These are phyloP conservation scores for Poecilia latipinna DNA, from an alignment of 2,113 vertebrate genomes.

Conservation along the genomic window DNA sequence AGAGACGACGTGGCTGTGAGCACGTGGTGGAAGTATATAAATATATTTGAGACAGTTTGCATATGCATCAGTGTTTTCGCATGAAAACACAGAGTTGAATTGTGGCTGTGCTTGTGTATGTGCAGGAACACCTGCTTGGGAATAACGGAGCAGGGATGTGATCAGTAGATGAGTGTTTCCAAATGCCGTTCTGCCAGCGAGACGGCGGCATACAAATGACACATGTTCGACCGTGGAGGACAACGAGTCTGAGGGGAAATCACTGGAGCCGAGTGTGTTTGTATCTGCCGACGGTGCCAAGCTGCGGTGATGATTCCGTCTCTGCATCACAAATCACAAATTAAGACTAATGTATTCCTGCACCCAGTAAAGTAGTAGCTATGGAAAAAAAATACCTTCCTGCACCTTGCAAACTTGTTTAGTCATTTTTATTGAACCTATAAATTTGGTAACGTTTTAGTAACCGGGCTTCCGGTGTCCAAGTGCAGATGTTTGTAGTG, in stretches of 20 bases:
- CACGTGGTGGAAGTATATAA: no score
- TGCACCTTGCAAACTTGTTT: neutral
- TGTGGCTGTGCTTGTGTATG: neutral
- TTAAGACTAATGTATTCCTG: slow-evolving; percentile 9
- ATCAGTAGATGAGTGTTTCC: slow-evolving; percentile 66
- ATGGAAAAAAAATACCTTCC: slow-evolving; percentile 5
- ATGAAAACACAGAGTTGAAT: neutral
- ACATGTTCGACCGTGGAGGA: slow-evolving; percentile 61
- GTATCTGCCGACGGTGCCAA: slow-evolving; percentile 23
- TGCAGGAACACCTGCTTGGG: slow-evolving; percentile 63
- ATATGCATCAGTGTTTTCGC: neutral
- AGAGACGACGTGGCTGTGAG: neutral
- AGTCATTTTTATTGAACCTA: neutral
- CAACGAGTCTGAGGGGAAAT: slow-evolving; percentile 68
- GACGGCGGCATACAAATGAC: slow-evolving; percentile 61
- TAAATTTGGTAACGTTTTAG: no score
- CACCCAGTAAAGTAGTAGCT: neutral
- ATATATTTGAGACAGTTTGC: no score
- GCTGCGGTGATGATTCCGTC: slow-evolving; percentile 54
- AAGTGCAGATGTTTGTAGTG: neutral
- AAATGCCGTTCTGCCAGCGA: slow-evolving; percentile 60
- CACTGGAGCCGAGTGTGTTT: slow-evolving; percentile 31
- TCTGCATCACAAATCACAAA: slow-evolving; percentile 33
- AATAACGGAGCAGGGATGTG: slow-evolving; percentile 59
- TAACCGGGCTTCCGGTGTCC: neutral